These are phyloP conservation scores for Muricea muricata DNA, from an alignment of 92 coral and sea anemone genomes.

Conservation along the genomic window DNA sequence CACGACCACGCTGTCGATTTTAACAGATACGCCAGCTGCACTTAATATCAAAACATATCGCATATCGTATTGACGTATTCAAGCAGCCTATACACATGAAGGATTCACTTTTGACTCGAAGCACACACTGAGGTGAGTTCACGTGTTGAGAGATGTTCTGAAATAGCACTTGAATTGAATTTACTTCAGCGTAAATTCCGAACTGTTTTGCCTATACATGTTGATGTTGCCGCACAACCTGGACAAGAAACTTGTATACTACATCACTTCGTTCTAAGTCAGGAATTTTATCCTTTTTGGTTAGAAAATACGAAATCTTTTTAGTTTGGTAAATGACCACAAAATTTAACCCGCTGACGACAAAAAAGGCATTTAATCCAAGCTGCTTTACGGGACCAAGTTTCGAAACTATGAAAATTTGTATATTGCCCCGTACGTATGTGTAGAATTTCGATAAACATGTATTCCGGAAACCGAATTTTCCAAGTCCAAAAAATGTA, in stretches of 20 bases:
- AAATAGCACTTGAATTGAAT: background rate
- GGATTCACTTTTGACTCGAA: too few relatives aligned
- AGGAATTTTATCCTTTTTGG: conserved; percentile 14
- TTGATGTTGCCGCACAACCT: background rate
- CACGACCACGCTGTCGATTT: too few relatives aligned
- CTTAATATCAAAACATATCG: too few relatives aligned
- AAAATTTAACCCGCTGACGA: background rate
- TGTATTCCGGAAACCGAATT: too few relatives aligned
- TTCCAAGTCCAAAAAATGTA: too few relatives aligned
- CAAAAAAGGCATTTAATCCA: background rate
- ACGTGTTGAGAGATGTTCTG: background rate
- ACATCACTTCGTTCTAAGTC: background rate
- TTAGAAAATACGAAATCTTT: background rate
- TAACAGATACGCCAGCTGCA: too few relatives aligned
- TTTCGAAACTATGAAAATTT: background rate
- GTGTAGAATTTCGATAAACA: too few relatives aligned
- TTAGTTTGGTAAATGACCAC: background rate
- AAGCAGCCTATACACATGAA: too few relatives aligned
- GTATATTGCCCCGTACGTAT: too few relatives aligned
- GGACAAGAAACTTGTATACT: background rate
- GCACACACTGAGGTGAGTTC: too few relatives aligned
- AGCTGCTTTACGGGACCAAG: background rate
- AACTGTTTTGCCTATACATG: background rate
- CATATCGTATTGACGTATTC: too few relatives aligned
- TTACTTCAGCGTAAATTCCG: background rate